Percentiles rank a stretch among this genome's conserved stretches.
These are phyloP conservation scores for Harpalus rubripes DNA, from an alignment of 2,888 invertebrate genomes.

Conservation along the genomic window DNA sequence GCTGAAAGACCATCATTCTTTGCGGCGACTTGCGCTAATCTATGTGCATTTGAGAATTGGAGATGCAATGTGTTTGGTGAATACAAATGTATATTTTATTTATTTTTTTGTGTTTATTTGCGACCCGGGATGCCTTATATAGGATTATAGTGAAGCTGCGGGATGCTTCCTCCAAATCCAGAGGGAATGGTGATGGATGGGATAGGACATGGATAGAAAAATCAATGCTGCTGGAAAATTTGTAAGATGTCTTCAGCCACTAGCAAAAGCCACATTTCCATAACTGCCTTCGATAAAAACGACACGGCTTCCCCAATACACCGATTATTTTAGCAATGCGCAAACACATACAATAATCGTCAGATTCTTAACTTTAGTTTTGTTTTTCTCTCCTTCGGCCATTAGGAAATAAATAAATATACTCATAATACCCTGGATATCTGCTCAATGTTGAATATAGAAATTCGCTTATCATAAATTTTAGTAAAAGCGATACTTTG, in stretches of 20 bases:
- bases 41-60: conserved; percentile 66
- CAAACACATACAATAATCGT: not conserved
- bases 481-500: too few species aligned
- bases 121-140: conserved; percentile 56
- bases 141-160: conserved; percentile 66
- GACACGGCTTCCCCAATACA: not conserved
- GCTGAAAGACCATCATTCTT: conserved; percentile 64
- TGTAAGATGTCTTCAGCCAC: conserved; percentile 48
- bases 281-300: conserved; percentile 24
- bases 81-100: conserved; percentile 67
- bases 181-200: conserved; percentile 67
- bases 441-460: too few species aligned
- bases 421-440: not conserved
- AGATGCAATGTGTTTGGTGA: conserved; percentile 65
- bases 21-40: conserved; percentile 61
- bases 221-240: conserved; percentile 63
- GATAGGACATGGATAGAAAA: conserved; percentile 67
- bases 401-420: not conserved
- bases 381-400: not conserved
- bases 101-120: conserved; percentile 66
- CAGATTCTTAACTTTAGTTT: not conserved
- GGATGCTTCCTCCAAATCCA: conserved; percentile 66
- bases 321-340: not conserved
- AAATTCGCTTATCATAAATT: too few species aligned
- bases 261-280: conserved; percentile 33